Base-by-base conservation (phyloP, 1,140 invertebrate species). In the Drosophila azteca region DNA sequence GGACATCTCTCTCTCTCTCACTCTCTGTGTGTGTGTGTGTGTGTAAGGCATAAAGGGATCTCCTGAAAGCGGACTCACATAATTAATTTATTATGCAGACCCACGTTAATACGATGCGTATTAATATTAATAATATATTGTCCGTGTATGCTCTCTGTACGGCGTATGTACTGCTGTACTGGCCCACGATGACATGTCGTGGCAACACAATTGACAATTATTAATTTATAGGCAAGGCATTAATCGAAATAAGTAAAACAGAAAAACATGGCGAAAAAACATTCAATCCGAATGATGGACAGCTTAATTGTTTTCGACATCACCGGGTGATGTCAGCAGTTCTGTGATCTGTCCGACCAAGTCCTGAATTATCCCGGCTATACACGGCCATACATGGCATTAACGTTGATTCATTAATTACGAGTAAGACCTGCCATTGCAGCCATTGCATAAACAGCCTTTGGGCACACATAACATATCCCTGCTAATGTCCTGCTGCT, bases 41-140 rank as follows among this genome's bases (percentile, higher is more conserved):
- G 22, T 13, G 54, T 0, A 3, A 57, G 43, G 43, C 54, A 57
- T 57, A 43, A 57, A 57, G 31, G 54, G 54, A 57, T 57, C 54
- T 46, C 29, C 29, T 39, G 35, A 11, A 13, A 13, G 35, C 11
- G 35, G 35, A 39, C 43, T 57, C 31, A 44, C 39, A 57, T 57
- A 57, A 57, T 57, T 57, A 45, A 57, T 57, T 45, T 57, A 57
- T 57, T 57, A 57, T 57, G 41, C 41, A 45, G 41, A 44, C 43
- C 54, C 41, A 20, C n/a, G 54, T 57, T 57, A 57, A 57, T 57
- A 26, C 54, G 54, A 41, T 29, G 41, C 54, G 22, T 57, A 57
- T 57, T 57, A 57, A 57, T 57, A 57, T 57, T 57, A 57, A 57
- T 57, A 45, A 57, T 57, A 57, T 29, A 57, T 57, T 39, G 35